Conservation (phyloP, 2,888 invertebrate species). For the Lasioglossum vierecki region DNA sequence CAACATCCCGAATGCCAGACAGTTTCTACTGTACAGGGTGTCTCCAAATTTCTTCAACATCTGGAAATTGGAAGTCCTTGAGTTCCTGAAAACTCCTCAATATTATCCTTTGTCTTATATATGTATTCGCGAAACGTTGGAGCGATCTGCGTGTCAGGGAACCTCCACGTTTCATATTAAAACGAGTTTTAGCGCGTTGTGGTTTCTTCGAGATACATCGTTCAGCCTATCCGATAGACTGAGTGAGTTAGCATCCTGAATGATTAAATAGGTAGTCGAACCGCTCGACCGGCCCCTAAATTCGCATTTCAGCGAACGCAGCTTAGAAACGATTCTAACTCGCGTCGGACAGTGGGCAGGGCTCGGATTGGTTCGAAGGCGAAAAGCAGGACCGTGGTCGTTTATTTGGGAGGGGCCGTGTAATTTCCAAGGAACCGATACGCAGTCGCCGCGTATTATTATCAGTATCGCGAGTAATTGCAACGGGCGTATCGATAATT, state of each 20-base stretch:
- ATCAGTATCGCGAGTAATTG: constrained; percentile 66
- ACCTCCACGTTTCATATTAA: not conserved
- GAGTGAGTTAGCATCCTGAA: not conserved
- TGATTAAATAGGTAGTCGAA: not conserved
- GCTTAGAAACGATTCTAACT: not conserved
- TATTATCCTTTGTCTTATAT: too few relatives aligned
- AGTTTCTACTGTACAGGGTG: not conserved
- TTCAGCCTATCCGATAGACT: not conserved
- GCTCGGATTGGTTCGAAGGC: not conserved
- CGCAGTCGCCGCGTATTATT: constrained; percentile 60
- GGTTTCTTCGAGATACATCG: too few relatives aligned
- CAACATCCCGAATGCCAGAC: not conserved
- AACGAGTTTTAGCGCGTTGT: not conserved
- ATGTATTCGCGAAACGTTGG: not conserved
- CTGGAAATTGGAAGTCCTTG: too few relatives aligned
- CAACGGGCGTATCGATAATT: constrained; percentile 68
- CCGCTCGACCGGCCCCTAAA: not conserved
- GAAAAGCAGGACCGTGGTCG: not conserved
- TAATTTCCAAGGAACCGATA: constrained; percentile 65
- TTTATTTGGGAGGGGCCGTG: constrained; percentile 51
- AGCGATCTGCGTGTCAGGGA: not conserved
- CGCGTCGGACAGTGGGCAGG: not conserved
- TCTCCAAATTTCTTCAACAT: too few relatives aligned
- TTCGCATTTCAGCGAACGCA: not conserved
- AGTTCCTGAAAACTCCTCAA: too few relatives aligned